Evolutionary conservation across 2,888 invertebrate species (phyloP), one percentile per base, ranked within the genome.

Genomic region (Eurytoma californica): DNA sequence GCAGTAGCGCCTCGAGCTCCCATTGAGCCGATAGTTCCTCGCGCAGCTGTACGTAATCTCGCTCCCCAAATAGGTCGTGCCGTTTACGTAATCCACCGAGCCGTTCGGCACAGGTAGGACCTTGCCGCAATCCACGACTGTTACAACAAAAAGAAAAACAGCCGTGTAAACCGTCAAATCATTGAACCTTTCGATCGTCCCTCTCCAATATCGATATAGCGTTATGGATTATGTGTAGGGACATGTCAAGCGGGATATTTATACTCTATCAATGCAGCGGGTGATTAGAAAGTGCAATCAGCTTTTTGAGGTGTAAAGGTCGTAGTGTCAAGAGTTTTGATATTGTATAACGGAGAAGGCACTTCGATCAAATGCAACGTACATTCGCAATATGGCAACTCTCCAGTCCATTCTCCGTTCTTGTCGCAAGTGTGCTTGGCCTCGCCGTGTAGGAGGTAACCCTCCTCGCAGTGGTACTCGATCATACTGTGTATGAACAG

Each of bases 101-200:
- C 97, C 97, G 87, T 95, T 96, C 0, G 95, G 93, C 83, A 97
- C 90, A 0, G 96, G 93, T 2, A 95, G 93, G 18, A 97, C 94
- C 87, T 95, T 94, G 7, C 97, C 97, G 88, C 97, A 97, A 87
- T 97, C 97, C 82, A 97, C 94, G 89, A 95, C 97, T 97, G 7
- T 75, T 39, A 39, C 39, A 82, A 66, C 3, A 5, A 55, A 30
- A 2, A 65, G 24, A 24, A 24, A 55, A 65, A 20, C 18, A 53
- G 13, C 18, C 53, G 20, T 70, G 18, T 70, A 30, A 60, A 30
- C 16, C n/a, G 18, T 24, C n/a, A 12, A 28, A 9, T 72, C 70
- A 24, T 39, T 49, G 53, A 61, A 3, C 24, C 30, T 39, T 18
- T 14, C 16, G 20, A 18, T 74, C 9, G 20, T 5, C 49, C 13